These are phyloP conservation scores for Alcis repandata DNA, from an alignment of 2,888 invertebrate genomes.

Conservation along the genomic window DNA sequence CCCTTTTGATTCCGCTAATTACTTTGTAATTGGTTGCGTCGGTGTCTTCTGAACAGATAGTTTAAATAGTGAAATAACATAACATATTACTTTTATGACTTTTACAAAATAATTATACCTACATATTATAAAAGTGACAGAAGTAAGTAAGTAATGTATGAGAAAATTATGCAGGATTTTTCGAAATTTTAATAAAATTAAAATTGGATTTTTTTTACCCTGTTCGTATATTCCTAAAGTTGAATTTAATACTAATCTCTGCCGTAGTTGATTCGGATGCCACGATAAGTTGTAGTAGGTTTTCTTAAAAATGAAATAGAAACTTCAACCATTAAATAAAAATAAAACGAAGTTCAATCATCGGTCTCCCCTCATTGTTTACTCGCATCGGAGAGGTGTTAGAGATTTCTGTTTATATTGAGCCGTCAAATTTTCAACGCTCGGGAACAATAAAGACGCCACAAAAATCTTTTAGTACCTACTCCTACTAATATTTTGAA, in stretches of 20 bases:
- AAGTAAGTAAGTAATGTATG: too few species aligned
- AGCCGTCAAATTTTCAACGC: conserved; percentile 49
- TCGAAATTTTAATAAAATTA: too few species aligned
- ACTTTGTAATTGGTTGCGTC: conserved; percentile 60
- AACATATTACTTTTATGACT: neutral
- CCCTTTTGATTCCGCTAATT: conserved; percentile 67
- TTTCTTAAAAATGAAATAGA: neutral
- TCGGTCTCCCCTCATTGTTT: conserved; percentile 32
- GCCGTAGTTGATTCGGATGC: too few species aligned
- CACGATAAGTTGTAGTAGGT: too few species aligned
- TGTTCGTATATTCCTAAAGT: too few species aligned
- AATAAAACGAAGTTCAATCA: conserved; percentile 23
- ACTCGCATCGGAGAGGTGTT: conserved; percentile 32
- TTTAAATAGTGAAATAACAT: neutral
- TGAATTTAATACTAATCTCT: too few species aligned
- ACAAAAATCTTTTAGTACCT: neutral
- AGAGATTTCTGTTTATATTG: conserved; percentile 55
- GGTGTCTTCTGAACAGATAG: conserved; percentile 21
- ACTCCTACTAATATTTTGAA: too few species aligned
- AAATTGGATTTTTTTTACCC: too few species aligned
- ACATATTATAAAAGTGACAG: too few species aligned
- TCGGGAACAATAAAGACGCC: conserved; percentile 39
- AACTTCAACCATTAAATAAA: neutral
- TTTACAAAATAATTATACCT: too few species aligned
- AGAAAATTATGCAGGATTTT: too few species aligned